Evolutionary conservation across 2,888 invertebrate genomes (phyloP).

Genomic region (Philereme vetulata): DNA sequence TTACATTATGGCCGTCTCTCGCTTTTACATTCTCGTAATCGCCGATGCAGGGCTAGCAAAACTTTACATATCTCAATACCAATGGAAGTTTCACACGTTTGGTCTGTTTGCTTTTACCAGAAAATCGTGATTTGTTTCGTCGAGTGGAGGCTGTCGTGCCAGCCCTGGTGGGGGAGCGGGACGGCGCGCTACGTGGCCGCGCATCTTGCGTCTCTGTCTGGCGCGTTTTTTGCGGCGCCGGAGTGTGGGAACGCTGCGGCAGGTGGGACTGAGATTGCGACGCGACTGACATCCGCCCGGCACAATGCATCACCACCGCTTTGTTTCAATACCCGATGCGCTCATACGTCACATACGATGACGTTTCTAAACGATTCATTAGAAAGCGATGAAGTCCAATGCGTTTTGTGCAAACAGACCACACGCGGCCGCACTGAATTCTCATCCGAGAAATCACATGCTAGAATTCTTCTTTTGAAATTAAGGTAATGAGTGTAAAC

Average conservation of each 20-base stretch:
- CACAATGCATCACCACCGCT: slow-evolving; percentile 79
- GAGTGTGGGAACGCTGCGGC: slow-evolving; percentile 83
- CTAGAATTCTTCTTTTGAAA: no score
- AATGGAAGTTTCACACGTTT: slow-evolving; percentile 40
- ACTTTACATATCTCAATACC: slow-evolving; percentile 39
- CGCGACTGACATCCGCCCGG: slow-evolving; percentile 78
- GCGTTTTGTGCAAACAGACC: neutral
- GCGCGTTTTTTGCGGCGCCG: slow-evolving; percentile 82
- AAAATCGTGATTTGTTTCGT: slow-evolving; percentile 71
- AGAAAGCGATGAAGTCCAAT: slow-evolving; percentile 36
- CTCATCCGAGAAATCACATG: no score
- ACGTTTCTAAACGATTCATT: slow-evolving; percentile 58
- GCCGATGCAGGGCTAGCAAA: slow-evolving; percentile 65
- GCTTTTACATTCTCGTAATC: slow-evolving; percentile 81
- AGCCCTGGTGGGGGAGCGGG: slow-evolving; percentile 71
- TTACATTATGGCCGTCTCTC: slow-evolving; percentile 78
- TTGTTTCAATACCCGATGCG: slow-evolving; percentile 70
- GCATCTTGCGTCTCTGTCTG: slow-evolving; percentile 62
- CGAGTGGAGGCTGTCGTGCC: slow-evolving; percentile 56
- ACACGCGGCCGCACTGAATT: no score
- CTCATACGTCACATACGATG: slow-evolving; percentile 68
- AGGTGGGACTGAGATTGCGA: slow-evolving; percentile 83
- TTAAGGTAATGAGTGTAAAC: no score
- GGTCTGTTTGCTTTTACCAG: slow-evolving; percentile 64
- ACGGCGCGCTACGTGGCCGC: slow-evolving; percentile 60